These are phyloP conservation scores for Cercopithecus petaurista DNA, from an alignment of 2,797 vertebrate species.

Conservation along the genomic window DNA sequence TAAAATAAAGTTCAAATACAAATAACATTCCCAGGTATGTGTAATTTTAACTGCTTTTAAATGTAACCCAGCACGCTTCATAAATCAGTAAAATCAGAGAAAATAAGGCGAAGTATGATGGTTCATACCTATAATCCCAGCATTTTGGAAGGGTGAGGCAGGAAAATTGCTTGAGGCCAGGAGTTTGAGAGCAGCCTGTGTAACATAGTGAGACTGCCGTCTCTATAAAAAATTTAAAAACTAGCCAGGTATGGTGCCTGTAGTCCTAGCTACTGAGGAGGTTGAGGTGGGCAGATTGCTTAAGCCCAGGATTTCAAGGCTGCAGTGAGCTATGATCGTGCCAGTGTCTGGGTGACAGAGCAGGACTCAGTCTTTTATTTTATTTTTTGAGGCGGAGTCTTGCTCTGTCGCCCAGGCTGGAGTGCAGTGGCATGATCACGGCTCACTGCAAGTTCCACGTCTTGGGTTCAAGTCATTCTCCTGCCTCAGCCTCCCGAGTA, in stretches of 20 bases:
- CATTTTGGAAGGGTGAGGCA: neutral
- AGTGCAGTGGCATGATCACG: too few species aligned
- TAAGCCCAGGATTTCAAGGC: neutral
- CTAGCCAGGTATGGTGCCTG: too few species aligned
- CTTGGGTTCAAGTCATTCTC: too few species aligned
- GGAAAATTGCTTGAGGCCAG: neutral
- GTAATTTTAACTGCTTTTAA: neutral
- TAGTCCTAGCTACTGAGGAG: neutral
- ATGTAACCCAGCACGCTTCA: neutral
- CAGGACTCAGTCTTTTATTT: too few species aligned
- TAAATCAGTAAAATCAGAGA: neutral
- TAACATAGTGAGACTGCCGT: neutral
- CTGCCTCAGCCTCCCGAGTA: too few species aligned
- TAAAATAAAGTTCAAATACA: conserved; percentile 33
- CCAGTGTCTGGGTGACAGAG: neutral
- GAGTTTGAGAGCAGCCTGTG: neutral
- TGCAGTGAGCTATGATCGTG: neutral
- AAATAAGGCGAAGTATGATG: neutral
- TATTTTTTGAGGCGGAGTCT: too few species aligned
- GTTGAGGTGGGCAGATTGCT: neutral
- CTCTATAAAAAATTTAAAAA: neutral
- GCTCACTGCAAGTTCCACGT: too few species aligned
- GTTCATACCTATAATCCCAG: neutral
- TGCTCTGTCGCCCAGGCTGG: too few species aligned
- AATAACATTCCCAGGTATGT: neutral